Conservation (phyloP, 1,140 invertebrate species). For the Cydia amplana region DNA sequence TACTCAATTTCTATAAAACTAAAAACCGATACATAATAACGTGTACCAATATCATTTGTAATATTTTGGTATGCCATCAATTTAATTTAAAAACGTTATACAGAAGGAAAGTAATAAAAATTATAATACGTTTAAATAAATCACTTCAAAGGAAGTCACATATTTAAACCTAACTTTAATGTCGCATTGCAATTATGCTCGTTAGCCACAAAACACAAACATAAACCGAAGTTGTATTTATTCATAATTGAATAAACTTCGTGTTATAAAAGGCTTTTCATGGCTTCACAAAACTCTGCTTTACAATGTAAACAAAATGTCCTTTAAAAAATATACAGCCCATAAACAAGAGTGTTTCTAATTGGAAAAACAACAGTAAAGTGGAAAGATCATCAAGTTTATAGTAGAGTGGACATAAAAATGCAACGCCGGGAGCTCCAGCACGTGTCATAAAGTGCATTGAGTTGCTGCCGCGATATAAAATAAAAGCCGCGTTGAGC, state of each 20-base stretch:
- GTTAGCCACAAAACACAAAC: background rate
- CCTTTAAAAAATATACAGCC: constrained; percentile 39
- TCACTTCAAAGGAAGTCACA: no score
- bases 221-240: background rate
- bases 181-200: background rate
- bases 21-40: no score
- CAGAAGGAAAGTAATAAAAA: no score
- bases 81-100: no score
- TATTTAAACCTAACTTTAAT: no score
- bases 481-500: constrained; percentile 40
- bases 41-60: no score
- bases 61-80: no score
- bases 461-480: constrained; percentile 33
- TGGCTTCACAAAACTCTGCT: background rate
- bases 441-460: constrained; percentile 35
- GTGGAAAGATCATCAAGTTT: constrained; percentile 47
- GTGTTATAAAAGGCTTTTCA: background rate
- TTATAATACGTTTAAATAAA: no score
- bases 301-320: constrained; percentile 26
- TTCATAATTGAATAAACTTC: background rate
- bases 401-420: constrained; percentile 39
- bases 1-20: no score
- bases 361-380: constrained; percentile 42
- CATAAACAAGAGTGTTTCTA: constrained; percentile 37
- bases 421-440: constrained; percentile 33